Base-by-base conservation (phyloP, 37 sponge, comb jelly and placozoan species). In the Beroe forskalii region DNA sequence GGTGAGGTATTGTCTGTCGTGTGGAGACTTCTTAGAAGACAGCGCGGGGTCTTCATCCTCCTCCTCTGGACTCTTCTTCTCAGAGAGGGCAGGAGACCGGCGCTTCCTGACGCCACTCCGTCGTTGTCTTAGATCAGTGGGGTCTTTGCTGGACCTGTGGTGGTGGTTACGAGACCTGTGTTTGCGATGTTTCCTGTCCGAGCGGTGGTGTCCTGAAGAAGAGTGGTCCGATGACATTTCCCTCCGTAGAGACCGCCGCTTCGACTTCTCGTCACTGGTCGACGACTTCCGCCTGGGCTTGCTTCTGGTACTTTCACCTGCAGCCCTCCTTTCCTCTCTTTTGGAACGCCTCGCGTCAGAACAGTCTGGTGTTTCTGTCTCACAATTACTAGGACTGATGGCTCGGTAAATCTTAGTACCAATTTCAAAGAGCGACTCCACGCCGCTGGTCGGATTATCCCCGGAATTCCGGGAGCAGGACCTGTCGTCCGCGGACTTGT, bases 1-100 rank as follows among this genome's bases (percentile, higher is more conserved):
- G 4, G 44, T 80, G n/a, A 44, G 48, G 55, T 80, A 80, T 4
- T 80, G 44, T 80, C 86, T 80, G 8, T 80, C 38, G 31, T 80
- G 86, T 44, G 28, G 28, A 9, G 72, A 69, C 72, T 32, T 28
- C 38, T 27, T 69, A 35, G 27, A 14, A 17, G 27, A 27, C 19
- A 32, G 28, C 3, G 25, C 25, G 23, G n/a, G 66, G n/a, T n/a
- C n/a, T n/a, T n/a, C n/a, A n/a, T n/a, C n/a, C 12, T 48, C 55
- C 12, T 48, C 55, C 6, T 6, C 55, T 12, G 55, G 6, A 12
- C 12, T 6, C 32, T 69, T 32, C 25, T 64, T 64, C 1, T 17
- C 9, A 20, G 4, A 33, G 12, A 32, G 32, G 8, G 36, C 12
- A 17, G 39, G 38, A 36, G 72, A 14, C 17, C 66, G 66, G 1